Evolutionary conservation across 1,140 invertebrate species (phyloP).

Genomic region (Eufriesea mexicana): DNA sequence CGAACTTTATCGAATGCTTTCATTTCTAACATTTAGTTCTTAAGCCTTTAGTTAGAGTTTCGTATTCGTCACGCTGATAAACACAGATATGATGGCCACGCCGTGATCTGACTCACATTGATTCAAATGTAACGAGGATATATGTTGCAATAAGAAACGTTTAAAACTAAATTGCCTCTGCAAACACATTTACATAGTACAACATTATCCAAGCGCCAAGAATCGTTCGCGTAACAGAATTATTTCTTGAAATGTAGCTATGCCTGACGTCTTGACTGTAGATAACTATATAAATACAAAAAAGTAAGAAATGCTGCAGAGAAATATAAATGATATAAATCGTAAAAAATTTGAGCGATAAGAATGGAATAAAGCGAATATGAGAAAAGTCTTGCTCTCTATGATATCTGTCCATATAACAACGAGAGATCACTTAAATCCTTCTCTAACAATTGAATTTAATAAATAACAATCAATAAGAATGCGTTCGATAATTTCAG

Average conservation of each 20-base stretch:
- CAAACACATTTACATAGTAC: neutral
- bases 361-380: no score
- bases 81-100: slow-evolving; percentile 34
- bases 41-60: neutral
- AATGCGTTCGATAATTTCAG: neutral
- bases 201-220: no score
- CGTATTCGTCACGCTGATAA: slow-evolving; percentile 44
- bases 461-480: neutral
- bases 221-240: neutral
- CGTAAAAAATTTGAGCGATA: neutral
- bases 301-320: neutral
- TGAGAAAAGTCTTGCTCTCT: no score
- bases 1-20: neutral
- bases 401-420: no score
- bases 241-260: no score
- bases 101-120: slow-evolving; percentile 36
- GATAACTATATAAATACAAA: neutral
- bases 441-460: neutral
- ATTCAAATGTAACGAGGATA: slow-evolving; percentile 12
- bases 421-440: no score
- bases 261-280: neutral
- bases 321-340: neutral
- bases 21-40: slow-evolving; percentile 8
- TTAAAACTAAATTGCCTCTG: slow-evolving; percentile 20
- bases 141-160: slow-evolving; percentile 24